These are phyloP conservation scores for Fopius arisanus DNA, from an alignment of 1,140 invertebrate genomes.

Conservation along the genomic window DNA sequence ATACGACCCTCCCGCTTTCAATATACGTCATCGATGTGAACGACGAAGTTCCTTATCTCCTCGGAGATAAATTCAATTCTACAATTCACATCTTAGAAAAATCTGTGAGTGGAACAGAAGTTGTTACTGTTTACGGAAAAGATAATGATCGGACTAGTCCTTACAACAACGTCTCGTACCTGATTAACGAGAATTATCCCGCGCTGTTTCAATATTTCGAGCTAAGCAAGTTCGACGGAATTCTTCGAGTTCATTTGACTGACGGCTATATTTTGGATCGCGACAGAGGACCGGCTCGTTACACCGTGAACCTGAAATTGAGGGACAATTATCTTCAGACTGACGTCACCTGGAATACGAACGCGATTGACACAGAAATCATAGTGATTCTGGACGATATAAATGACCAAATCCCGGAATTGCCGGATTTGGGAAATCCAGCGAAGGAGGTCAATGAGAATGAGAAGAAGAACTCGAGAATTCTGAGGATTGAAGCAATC, in stretches of 20 bases:
- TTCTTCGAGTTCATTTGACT: slow-evolving; percentile 56
- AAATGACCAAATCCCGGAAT: slow-evolving; percentile 66
- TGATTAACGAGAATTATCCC: slow-evolving; percentile 47
- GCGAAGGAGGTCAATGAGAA: slow-evolving; percentile 59
- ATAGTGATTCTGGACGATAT: slow-evolving; percentile 64
- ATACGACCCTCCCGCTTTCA: background rate
- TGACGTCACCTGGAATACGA: slow-evolving; percentile 44
- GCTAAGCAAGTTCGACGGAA: slow-evolving; percentile 57
- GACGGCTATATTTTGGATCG: slow-evolving; percentile 60
- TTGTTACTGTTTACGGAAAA: slow-evolving; percentile 51
- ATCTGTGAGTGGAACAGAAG: slow-evolving; percentile 50
- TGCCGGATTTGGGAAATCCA: slow-evolving; percentile 47
- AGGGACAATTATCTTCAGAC: slow-evolving; percentile 64
- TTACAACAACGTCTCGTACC: slow-evolving; percentile 41
- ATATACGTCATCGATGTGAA: slow-evolving; percentile 36
- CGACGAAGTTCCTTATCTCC: slow-evolving; percentile 28
- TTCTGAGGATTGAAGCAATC: slow-evolving; percentile 52
- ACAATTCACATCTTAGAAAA: slow-evolving; percentile 33
- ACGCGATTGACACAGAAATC: slow-evolving; percentile 44
- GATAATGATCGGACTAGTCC: slow-evolving; percentile 65
- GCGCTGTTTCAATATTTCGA: slow-evolving; percentile 60
- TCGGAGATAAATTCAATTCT: slow-evolving; percentile 17
- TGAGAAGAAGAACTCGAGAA: slow-evolving; percentile 41
- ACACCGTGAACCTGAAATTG: slow-evolving; percentile 61
- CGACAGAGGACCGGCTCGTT: slow-evolving; percentile 56